Base-by-base conservation (phyloP, 2,888 invertebrate genomes). In the Theretra japonica region DNA sequence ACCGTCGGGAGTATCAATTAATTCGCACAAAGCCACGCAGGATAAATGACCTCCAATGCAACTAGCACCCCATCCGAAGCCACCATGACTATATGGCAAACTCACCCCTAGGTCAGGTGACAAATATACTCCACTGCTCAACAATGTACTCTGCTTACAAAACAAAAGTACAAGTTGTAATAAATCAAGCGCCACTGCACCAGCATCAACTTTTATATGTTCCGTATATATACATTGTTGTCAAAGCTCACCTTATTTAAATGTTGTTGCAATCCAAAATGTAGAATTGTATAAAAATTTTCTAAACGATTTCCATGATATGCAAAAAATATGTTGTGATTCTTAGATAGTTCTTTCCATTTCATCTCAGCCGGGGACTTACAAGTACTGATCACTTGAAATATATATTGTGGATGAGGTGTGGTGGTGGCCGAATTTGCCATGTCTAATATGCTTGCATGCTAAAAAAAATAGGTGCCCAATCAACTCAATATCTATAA, bases 221-320 rank as follows among this genome's bases (percentile, higher is more conserved):
- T 7, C 56, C 1, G 8, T 21, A 21, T 57, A 23, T 1, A 33
- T 41, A 48, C 2, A 65, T 23, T 6, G 11, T n/a, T 17, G 11
- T 48, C 21, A 48, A 11, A 65, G 70, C 48, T 4, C 76, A 87
- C 89, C 85, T 89, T 89, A 72, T 85, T 88, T n/a, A 97, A 94
- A 88, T 96, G 96, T 79, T 96, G 96, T 77, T 97, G 96, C 70
- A 98, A 93, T 4, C 97, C 97, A 88, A 96, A 96, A 88, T 97
- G 96, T 71, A 97, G 87, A 77, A 97, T 97, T 0, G 97, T 97
- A 90, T 97, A 96, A 84, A 98, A 97, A 85, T 97, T 97, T 86
- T 97, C 97, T 75, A 97, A 90, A 73, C 96, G 95, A 85, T 97
- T 97, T 50, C 98, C 98, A 86, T 98, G 97, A 85, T 96, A 98